Conservation (phyloP, 92 coral and sea anemone species). For the Diadumene lineata region DNA sequence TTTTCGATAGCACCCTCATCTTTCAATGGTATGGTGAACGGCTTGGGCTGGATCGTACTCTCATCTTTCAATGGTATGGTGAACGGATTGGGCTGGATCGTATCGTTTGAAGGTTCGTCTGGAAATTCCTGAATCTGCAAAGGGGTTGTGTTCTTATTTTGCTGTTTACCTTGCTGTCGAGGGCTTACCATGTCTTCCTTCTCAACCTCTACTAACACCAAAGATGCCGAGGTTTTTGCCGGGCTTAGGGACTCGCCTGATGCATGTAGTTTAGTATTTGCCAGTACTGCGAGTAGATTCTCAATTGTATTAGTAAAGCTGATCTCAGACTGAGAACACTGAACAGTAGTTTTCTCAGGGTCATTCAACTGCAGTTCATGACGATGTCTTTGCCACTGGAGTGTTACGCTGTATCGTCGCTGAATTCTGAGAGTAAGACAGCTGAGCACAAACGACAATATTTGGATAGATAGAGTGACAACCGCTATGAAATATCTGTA, state of each 20-base stretch:
- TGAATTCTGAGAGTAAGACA: slow-evolving; percentile 11
- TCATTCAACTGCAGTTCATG: slow-evolving; percentile 47
- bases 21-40: slow-evolving; percentile 3
- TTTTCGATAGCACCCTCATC: background rate
- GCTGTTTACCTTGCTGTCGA: background rate
- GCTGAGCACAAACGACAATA: slow-evolving; percentile 13
- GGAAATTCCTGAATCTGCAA: background rate
- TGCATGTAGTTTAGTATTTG: slow-evolving; percentile 14
- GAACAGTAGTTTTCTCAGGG: slow-evolving; percentile 54
- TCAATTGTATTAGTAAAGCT: slow-evolving; percentile 24
- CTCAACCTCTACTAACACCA: background rate
- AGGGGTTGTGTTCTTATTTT: background rate
- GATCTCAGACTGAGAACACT: slow-evolving; percentile 17
- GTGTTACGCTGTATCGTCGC: slow-evolving; percentile 33
- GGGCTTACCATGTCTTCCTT: background rate
- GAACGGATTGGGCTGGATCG: background rate
- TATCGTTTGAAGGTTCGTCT: background rate
- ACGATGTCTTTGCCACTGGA: slow-evolving; percentile 53
- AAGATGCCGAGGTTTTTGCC: background rate
- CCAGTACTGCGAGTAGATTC: slow-evolving; percentile 20
- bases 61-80: background rate
- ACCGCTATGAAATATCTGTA: slow-evolving; percentile 23
- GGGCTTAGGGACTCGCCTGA: background rate
- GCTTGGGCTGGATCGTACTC: background rate
- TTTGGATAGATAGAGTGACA: slow-evolving; percentile 12